phyloP scores from a whole-genome alignment of 2,888 invertebrate genomes.

The Adineta ricciae region DNA sequence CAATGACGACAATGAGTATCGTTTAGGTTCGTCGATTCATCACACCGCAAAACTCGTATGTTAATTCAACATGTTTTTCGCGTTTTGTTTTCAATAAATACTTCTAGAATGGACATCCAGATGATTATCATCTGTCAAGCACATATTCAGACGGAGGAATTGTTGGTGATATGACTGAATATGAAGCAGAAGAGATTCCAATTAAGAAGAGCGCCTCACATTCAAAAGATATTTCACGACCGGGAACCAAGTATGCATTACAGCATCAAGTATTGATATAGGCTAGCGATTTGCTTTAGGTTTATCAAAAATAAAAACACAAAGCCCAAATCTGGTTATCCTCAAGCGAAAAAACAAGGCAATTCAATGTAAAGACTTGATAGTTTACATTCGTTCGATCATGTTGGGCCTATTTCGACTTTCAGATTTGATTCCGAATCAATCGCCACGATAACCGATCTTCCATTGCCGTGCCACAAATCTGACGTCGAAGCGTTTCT shows the following conservation, averaged over 20 bases:
- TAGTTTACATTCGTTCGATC: no score
- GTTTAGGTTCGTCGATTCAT: background rate
- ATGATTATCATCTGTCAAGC: slow-evolving; percentile 1
- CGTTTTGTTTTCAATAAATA: background rate
- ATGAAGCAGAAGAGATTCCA: background rate
- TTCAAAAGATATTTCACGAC: background rate
- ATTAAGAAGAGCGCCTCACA: background rate
- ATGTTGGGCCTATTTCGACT: background rate
- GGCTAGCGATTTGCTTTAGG: background rate
- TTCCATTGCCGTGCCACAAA: slow-evolving; percentile 19
- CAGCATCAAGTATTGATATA: background rate
- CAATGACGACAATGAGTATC: background rate
- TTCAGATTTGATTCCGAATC: background rate
- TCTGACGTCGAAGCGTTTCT: slow-evolving; percentile 26
- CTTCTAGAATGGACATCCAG: background rate
- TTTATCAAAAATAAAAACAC: background rate
- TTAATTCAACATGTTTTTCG: background rate
- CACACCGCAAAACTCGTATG: background rate
- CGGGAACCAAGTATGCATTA: background rate
- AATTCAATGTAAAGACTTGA: background rate
- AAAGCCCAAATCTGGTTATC: background rate
- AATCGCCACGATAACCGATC: background rate
- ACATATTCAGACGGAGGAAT: background rate
- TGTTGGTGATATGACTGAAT: background rate
- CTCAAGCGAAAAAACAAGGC: background rate